Evolutionary conservation across 2,113 vertebrate genomes (phyloP), one percentile per base, ranked within the genome.

Genomic region (Bubo scandiacus): DNA sequence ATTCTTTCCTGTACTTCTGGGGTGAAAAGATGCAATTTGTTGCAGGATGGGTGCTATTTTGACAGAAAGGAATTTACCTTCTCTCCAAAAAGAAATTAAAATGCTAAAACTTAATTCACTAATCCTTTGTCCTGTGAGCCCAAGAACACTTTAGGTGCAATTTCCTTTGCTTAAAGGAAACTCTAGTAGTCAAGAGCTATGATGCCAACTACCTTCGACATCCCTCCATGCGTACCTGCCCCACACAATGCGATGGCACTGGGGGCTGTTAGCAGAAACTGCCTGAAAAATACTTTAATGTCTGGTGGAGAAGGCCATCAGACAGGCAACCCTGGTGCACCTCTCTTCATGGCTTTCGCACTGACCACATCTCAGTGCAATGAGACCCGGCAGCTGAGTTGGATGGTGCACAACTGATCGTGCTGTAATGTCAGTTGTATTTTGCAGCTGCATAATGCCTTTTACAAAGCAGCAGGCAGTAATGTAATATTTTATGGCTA

Each of bases 331-430:
- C 17, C 29, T 47, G 15, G 43, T 36, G 23, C 27, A 45, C 17
- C 12, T 65, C 40, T 80, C 27, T 51, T 32, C 12, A 2, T 17
- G 59, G 15, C 22, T 81, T 75, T 68, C 40, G 34, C 23, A 10
- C 40, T 16, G 36, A 38, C 19, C 45, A 16, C 1, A 0, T n/a
- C 58, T 70, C 58, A 51, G 40, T 42, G 13, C 40, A 42, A 0
- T 8, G 54, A 43, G 75, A 40, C 43, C 43, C 77, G 27, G n/a
- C 54, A 66, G 67, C 58, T 51, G 20, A 40, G 14, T 8, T 2
- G 8, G 62, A 34, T 0, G 2, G 18, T 32, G 29, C 72, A 68
- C 42, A 57, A 25, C 54, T 52, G 59, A 29, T 65, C 2, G 1
- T 25, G 12, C 40, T 36, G 45, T 29, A 49, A 59, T 7, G 40